Conservation (phyloP, 2,888 invertebrate species). For the Leptopilina drosophilae region DNA sequence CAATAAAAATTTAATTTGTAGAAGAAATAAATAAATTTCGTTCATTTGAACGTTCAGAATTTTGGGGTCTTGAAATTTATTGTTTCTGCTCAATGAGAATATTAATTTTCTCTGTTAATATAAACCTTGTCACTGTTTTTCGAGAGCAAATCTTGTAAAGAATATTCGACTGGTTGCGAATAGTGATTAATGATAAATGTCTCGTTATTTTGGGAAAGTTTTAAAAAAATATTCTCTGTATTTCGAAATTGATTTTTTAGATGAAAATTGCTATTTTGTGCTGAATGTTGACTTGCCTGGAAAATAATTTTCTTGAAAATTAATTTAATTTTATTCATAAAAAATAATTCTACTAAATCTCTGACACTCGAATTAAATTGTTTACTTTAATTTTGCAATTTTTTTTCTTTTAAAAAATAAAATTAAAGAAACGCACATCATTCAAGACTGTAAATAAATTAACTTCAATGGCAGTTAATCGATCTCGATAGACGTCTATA, state of each 20-base stretch:
- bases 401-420: neutral
- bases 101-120: neutral
- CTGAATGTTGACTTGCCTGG: slow-evolving; percentile 62
- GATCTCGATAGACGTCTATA: slow-evolving; percentile 65
- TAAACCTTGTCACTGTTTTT: slow-evolving; percentile 76
- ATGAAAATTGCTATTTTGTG: slow-evolving; percentile 48
- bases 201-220: slow-evolving; percentile 54
- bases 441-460: slow-evolving; percentile 72
- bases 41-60: too few relatives aligned
- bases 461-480: slow-evolving; percentile 66
- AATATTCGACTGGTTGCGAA: slow-evolving; percentile 73
- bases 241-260: slow-evolving; percentile 52
- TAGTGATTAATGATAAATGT: slow-evolving; percentile 74
- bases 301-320: slow-evolving; percentile 24
- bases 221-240: slow-evolving; percentile 45
- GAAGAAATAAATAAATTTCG: too few relatives aligned
- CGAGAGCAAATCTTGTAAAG: slow-evolving; percentile 68
- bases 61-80: neutral
- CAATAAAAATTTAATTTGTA: too few relatives aligned
- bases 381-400: neutral
- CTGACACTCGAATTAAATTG: neutral
- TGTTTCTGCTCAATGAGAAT: neutral
- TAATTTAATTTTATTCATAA: too few relatives aligned
- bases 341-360: too few relatives aligned
- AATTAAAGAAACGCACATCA: slow-evolving; percentile 63